These are phyloP conservation scores for Pavo muticus DNA, from an alignment of 2,113 vertebrate genomes.

Conservation along the genomic window DNA sequence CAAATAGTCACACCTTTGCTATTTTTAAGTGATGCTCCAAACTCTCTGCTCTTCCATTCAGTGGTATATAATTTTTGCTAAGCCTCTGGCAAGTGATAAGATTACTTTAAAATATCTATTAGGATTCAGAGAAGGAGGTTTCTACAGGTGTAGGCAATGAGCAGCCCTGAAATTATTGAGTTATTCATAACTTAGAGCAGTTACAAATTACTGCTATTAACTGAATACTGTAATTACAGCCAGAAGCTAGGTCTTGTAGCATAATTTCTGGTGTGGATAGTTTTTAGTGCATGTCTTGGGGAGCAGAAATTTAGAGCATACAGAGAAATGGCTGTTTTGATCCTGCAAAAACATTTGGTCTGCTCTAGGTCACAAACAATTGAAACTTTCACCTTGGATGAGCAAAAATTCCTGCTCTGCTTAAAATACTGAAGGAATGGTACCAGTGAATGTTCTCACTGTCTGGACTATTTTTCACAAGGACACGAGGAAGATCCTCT, in stretches of 20 bases:
- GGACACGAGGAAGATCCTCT: neutral
- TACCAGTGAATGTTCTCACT: neutral
- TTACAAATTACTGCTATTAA: slow-evolving; percentile 54
- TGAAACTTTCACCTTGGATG: neutral
- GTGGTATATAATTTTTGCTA: neutral
- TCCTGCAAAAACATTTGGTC: neutral
- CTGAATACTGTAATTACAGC: neutral
- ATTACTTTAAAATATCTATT: slow-evolving; percentile 34
- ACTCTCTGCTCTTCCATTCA: neutral
- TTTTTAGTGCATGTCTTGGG: neutral
- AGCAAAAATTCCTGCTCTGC: neutral
- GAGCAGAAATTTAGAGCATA: neutral
- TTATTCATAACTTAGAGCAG: slow-evolving; percentile 40
- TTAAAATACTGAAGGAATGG: neutral
- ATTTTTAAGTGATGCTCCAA: neutral
- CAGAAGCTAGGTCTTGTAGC: neutral
- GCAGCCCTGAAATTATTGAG: slow-evolving; percentile 38
- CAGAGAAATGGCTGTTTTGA: neutral
- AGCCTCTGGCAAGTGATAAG: neutral
- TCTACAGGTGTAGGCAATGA: neutral
- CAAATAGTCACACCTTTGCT: neutral
- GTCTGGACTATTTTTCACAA: neutral
- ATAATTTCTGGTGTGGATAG: slow-evolving; percentile 15
- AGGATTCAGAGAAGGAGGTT: slow-evolving; percentile 25
- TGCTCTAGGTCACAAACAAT: neutral